Evolutionary conservation across 30 jellyfish, hydroid and myxozoan species (phyloP), one percentile per base, ranked within the genome.

Genomic region (Chrysaora quinquecirrha): DNA sequence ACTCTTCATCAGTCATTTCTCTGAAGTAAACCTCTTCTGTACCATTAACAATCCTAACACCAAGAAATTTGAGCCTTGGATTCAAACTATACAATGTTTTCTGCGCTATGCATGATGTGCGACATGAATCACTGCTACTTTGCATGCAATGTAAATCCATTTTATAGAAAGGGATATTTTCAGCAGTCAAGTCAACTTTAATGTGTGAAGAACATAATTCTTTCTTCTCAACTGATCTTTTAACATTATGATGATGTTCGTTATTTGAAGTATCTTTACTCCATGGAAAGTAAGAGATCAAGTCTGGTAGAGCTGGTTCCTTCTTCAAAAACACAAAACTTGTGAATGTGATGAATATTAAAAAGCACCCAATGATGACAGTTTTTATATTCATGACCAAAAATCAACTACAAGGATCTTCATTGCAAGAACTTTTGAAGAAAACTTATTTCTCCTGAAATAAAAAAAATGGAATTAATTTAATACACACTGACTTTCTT

Each of bases 21-120:
- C 30, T 35, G 48, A 1, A 78, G 46, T 78, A 78, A 33, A 62
- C 46, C n/a, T 20, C 29, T 28, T 47, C 33, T 3, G 12, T 48
- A 30, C 78, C 81, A 61, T 68, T 68, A 18, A 3, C 78, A 76
- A 78, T 46, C 48, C 12, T 78, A 43, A 27, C 24, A 6, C 89
- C 89, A 65, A 78, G 89, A 16, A 78, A 64, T 49, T 33, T 46
- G 25, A 62, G 32, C 29, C 81, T 34, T 0, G 89, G 89, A 11
- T 38, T 63, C 10, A 52, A 52, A 25, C 30, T 56, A 31, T 0
- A 0, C 28, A 14, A 3, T 4, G 47, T 21, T 18, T 30, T 3
- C 22, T 30, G 25, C 34, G 22, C 66, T 2, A 20, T 47, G 38
- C 89, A 78, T n/a, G 1, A 0, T 10, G 48, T 18, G 30, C 63